Evolutionary conservation across 2,113 vertebrate species (phyloP).

Genomic region (Phainopepla nitens): DNA sequence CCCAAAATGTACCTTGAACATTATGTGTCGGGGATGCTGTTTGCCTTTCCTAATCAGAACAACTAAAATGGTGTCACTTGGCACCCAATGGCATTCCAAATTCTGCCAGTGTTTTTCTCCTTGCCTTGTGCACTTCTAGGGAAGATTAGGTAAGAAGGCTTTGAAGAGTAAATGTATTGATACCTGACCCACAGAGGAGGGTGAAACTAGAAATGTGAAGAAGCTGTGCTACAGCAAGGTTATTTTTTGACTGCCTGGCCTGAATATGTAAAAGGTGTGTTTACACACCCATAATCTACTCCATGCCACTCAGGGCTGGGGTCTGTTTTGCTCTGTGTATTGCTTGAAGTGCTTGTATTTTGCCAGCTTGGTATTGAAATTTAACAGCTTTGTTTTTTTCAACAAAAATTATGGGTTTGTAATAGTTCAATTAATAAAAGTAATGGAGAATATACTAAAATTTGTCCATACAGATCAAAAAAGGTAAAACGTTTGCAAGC

Average conservation of each 20-base stretch:
- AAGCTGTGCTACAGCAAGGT: not conserved
- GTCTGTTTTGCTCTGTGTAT: not conserved
- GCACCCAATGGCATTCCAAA: not conserved
- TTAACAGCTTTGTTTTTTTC: not conserved
- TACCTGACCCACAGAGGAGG: not conserved
- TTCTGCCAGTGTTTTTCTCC: not conserved
- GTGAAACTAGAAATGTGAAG: not conserved
- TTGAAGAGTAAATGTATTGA: not conserved
- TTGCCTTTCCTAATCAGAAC: not conserved
- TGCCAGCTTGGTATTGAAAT: not conserved
- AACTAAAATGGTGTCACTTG: not conserved
- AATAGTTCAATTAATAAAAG: not conserved
- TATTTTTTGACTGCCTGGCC: not conserved
- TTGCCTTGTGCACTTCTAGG: not conserved
- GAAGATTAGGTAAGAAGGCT: not conserved
- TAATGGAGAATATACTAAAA: not conserved
- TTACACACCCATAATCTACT: not conserved
- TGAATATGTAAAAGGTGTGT: not conserved
- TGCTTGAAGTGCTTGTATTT: not conserved
- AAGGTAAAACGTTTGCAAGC: not conserved
- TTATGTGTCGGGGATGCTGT: not conserved
- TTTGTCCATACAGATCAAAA: not conserved
- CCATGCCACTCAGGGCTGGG: not conserved
- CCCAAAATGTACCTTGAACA: not conserved
- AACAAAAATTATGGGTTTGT: not conserved